These are phyloP conservation scores for Leucoptera coffeella DNA, from an alignment of 2,888 invertebrate genomes.

Conservation along the genomic window DNA sequence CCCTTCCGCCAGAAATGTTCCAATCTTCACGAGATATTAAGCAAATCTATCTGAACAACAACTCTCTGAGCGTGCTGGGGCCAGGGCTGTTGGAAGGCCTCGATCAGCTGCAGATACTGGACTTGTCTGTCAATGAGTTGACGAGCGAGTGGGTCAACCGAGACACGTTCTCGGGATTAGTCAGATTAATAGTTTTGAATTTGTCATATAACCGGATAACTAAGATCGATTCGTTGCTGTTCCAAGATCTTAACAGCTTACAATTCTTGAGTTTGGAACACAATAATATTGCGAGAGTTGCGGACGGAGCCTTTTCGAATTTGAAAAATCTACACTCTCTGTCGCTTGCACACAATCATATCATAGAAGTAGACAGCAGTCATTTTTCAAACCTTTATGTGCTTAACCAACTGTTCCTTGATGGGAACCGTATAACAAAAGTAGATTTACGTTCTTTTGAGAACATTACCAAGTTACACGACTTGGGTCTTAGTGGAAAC, in stretches of 20 bases:
- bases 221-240: slow-evolving; percentile 64
- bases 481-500: slow-evolving; percentile 71
- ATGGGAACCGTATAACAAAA: slow-evolving; percentile 65
- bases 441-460: slow-evolving; percentile 67
- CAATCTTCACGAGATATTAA: slow-evolving; percentile 64
- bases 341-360: slow-evolving; percentile 65
- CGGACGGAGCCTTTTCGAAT: slow-evolving; percentile 68
- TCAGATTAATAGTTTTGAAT: slow-evolving; percentile 68
- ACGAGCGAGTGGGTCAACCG: slow-evolving; percentile 73
- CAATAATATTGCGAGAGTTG: slow-evolving; percentile 63
- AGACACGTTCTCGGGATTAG: slow-evolving; percentile 69
- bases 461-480: slow-evolving; percentile 72
- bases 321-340: slow-evolving; percentile 72
- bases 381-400: slow-evolving; percentile 70
- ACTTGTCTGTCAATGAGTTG: slow-evolving; percentile 67
- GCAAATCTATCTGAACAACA: slow-evolving; percentile 70
- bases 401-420: slow-evolving; percentile 66
- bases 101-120: slow-evolving; percentile 66
- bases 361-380: slow-evolving; percentile 60
- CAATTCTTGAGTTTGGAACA: slow-evolving; percentile 70
- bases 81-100: slow-evolving; percentile 69
- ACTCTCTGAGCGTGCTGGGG: slow-evolving; percentile 67
- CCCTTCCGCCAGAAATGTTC: slow-evolving; percentile 73
- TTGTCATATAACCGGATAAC: slow-evolving; percentile 67
- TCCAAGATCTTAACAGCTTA: slow-evolving; percentile 68